Evolutionary conservation across 2,797 vertebrate species (phyloP).

Genomic region (Heteromormyrus szaboi): DNA sequence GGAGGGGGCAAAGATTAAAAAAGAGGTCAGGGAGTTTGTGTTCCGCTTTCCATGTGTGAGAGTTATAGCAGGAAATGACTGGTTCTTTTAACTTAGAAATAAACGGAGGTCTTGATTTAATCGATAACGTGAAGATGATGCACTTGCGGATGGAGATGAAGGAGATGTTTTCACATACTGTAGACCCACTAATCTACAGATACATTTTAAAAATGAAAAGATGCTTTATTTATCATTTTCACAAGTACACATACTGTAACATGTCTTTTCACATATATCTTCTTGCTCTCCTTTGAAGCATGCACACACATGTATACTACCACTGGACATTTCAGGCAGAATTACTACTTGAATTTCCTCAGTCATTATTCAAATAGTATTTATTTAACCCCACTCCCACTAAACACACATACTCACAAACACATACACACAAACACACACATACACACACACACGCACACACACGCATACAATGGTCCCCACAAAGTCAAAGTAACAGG

Average conservation of each 20-base stretch:
- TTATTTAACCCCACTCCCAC: not conserved
- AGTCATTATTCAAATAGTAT: not conserved
- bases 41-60: not conserved
- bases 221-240: not conserved
- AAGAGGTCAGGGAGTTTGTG: constrained; percentile 6
- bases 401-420: not conserved
- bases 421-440: not conserved
- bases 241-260: not conserved
- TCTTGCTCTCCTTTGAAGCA: not conserved
- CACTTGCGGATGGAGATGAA: not conserved
- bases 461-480: not conserved
- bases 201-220: not conserved
- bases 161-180: not conserved
- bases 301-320: not conserved
- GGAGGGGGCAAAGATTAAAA: not conserved
- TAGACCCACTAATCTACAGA: not conserved
- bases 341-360: not conserved
- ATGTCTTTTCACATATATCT: not conserved
- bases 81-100: not conserved
- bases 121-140: not conserved
- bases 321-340: not conserved
- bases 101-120: not conserved
- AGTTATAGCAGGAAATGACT: not conserved
- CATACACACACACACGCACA: not conserved
- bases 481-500: not conserved